A percentile compares a stretch with the other conserved stretches of the same genome.
Conservation (phyloP, 2,888 invertebrate species). For the Anticlea derivata region DNA sequence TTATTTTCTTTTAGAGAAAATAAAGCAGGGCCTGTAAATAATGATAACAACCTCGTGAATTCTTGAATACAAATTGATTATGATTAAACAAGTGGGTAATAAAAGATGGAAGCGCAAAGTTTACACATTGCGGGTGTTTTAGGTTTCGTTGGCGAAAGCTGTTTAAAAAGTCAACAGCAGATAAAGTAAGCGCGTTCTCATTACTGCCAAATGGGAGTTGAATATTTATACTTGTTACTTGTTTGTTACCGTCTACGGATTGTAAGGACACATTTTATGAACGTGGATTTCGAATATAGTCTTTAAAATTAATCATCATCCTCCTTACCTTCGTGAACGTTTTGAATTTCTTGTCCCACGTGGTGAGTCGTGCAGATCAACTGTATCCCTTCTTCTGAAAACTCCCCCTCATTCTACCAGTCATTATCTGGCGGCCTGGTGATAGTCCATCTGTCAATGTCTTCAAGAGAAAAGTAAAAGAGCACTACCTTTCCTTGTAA, state of each 20-base stretch:
- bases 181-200: constrained; percentile 21
- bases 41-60: background rate
- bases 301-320: too few relatives aligned
- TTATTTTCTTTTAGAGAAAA: too few relatives aligned
- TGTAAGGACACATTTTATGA: background rate
- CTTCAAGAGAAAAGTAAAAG: too few relatives aligned
- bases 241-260: constrained; percentile 17
- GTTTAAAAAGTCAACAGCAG: constrained; percentile 28
- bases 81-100: constrained; percentile 10
- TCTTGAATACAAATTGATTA: background rate
- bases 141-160: constrained; percentile 16
- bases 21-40: background rate
- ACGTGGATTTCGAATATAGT: too few relatives aligned
- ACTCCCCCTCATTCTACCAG: too few relatives aligned
- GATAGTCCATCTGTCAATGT: too few relatives aligned
- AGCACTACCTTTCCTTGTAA: too few relatives aligned
- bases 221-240: constrained; percentile 24
- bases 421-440: too few relatives aligned
- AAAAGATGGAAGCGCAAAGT: constrained; percentile 9
- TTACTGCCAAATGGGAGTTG: constrained; percentile 16
- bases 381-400: too few relatives aligned
- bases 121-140: constrained; percentile 17
- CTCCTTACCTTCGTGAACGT: too few relatives aligned
- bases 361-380: too few relatives aligned
- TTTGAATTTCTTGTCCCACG: too few relatives aligned